phyloP scores from a whole-genome alignment of 2,113 vertebrate species.

The Enhydra lutris region DNA sequence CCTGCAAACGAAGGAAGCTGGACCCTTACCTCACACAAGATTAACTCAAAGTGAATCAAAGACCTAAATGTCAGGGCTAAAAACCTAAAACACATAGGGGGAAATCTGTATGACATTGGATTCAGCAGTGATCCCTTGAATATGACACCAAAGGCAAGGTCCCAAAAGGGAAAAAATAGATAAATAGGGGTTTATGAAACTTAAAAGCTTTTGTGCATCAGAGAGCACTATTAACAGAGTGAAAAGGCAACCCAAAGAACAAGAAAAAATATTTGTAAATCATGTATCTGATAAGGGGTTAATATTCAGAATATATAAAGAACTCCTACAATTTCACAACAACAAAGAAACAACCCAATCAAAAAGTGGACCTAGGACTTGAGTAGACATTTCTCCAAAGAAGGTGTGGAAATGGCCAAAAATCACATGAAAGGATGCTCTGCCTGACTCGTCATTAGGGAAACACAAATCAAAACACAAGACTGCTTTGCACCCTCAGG shows the following conservation, averaged over 20 bases:
- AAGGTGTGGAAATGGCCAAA: neutral
- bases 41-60: neutral
- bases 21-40: neutral
- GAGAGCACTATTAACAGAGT: neutral
- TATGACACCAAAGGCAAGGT: neutral
- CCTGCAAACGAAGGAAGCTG: neutral
- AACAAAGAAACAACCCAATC: neutral
- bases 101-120: neutral
- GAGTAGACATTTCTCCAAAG: neutral
- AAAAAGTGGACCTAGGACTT: neutral
- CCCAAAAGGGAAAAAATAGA: neutral
- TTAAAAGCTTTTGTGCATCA: neutral
- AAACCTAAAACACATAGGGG: neutral
- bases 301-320: neutral
- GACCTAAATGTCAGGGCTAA: neutral
- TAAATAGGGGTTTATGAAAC: neutral
- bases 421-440: neutral
- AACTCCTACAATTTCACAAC: neutral
- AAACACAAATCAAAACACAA: neutral
- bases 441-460: neutral
- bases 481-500: neutral
- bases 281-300: neutral
- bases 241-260: neutral
- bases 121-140: neutral
- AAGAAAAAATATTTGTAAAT: neutral